Evolutionary conservation across 1,140 invertebrate genomes (phyloP), one percentile per base, ranked within the genome.

Genomic region (Ctenoplectra terminalis): DNA sequence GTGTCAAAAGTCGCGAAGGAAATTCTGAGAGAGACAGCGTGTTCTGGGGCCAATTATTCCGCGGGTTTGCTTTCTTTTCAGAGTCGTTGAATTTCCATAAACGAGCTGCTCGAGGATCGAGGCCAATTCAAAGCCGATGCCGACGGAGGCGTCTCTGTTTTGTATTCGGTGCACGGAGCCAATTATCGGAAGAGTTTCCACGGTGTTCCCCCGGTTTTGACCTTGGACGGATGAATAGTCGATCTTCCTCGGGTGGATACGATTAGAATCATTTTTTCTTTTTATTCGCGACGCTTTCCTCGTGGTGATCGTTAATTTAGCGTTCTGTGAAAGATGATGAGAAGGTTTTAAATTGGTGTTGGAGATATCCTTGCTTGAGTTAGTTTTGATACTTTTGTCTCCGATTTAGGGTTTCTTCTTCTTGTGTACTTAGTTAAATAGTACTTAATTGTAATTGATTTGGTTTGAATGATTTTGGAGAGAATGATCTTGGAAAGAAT

Each of bases 111-210:
- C 40, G 46, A 72, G 34, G n/a, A 63, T 54, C 34, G 56, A 80
- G 46, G 76, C 29, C 40, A 48, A 46, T 69, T 81, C 34, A 52
- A 81, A 69, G 52, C 26, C 52, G 43, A 48, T 46, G 23, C 56
- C 66, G 69, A 46, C 40, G 29, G 13, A 46, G 26, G 26, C 50
- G 31, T 37, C 23, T 20, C 37, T 43, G 63, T 54, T 82, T 63
- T 69, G 52, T 76, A 70, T 63, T 77, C 63, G 64, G 13, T 26
- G 80, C 52, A 29, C 73, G 31, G 13, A 82, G 63, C 61, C 80
- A 82, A 82, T 82, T 82, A 82, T 82, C 15, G 52, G 54, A 82
- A 69, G 63, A 76, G 72, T 60, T 60, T 81, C 31, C 72, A 64
- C 58, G 70, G 26, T 72, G 46, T 37, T 54, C 76, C 43, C 40